Evolutionary conservation across 2,888 invertebrate genomes (phyloP).

Genomic region (Cyrtodaria siliqua): DNA sequence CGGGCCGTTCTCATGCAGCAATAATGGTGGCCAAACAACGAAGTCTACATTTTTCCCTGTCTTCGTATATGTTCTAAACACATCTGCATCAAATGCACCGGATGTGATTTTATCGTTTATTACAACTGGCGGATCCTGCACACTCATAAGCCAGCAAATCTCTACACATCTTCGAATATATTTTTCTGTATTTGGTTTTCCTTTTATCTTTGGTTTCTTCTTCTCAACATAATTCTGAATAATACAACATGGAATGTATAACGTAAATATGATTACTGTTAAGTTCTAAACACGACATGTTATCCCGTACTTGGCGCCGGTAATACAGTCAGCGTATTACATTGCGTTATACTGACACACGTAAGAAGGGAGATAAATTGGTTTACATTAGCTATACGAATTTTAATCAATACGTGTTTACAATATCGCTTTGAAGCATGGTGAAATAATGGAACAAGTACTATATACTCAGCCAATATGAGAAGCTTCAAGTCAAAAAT

Average conservation of each 20-base stretch:
- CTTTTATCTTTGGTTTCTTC: constrained; percentile 1
- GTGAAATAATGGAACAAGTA: too few relatives aligned
- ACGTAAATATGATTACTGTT: too few relatives aligned
- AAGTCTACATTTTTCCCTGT: constrained; percentile 38
- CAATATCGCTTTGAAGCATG: too few relatives aligned
- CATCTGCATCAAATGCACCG: constrained; percentile 41
- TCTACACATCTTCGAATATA: constrained; percentile 28
- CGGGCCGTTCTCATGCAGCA: constrained; percentile 43
- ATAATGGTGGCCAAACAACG: constrained; percentile 51
- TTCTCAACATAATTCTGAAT: constrained; percentile 2
- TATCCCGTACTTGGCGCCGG: too few relatives aligned
- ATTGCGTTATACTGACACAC: too few relatives aligned
- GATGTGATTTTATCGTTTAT: constrained; percentile 16
- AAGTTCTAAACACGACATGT: too few relatives aligned
- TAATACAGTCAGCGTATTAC: too few relatives aligned
- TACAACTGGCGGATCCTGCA: constrained; percentile 55
- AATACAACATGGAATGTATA: not conserved
- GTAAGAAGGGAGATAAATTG: too few relatives aligned
- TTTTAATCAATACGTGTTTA: too few relatives aligned
- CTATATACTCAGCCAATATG: too few relatives aligned
- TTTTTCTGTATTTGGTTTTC: not conserved
- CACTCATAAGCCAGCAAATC: constrained; percentile 58
- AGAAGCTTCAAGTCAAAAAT: too few relatives aligned
- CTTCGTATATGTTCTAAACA: constrained; percentile 45
- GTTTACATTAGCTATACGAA: too few relatives aligned